Evolutionary conservation across 1,140 invertebrate genomes (phyloP).

Genomic region (Mactra quadrangularis): DNA sequence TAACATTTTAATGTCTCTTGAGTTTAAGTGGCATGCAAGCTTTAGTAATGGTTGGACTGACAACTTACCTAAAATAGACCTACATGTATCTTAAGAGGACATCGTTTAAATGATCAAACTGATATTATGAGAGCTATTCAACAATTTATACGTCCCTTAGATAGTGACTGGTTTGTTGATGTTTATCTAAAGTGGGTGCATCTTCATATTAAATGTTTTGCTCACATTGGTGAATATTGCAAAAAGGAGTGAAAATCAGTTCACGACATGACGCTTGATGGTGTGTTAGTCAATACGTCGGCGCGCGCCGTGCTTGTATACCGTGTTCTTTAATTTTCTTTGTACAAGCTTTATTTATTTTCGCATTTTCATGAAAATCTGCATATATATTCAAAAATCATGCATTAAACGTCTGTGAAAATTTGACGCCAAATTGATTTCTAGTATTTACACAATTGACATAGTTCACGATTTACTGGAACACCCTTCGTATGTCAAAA

Average conservation of each 20-base stretch:
- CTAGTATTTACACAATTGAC: not conserved
- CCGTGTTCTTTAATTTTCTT: not conserved
- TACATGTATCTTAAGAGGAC: too few species aligned
- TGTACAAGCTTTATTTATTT: too few species aligned
- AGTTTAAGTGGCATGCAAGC: too few species aligned
- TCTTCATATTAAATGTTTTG: not conserved
- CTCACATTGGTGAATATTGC: not conserved
- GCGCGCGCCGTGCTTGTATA: not conserved
- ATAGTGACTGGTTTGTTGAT: not conserved
- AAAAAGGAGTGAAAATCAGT: too few species aligned
- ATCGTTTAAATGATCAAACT: too few species aligned
- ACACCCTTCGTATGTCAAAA: not conserved
- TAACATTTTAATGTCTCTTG: too few species aligned
- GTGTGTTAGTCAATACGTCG: not conserved
- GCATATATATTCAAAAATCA: not conserved
- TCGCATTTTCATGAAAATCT: not conserved
- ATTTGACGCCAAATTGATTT: not conserved
- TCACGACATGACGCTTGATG: too few species aligned
- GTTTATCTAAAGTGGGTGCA: not conserved
- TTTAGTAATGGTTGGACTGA: too few species aligned
- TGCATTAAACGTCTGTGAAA: not conserved
- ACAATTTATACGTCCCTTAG: not conserved
- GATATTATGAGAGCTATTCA: not conserved
- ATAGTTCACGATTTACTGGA: not conserved
- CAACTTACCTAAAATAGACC: too few species aligned